Evolutionary conservation across 2,113 vertebrate species (phyloP), one percentile per base, ranked within the genome.

Genomic region (Arizona elegans): DNA sequence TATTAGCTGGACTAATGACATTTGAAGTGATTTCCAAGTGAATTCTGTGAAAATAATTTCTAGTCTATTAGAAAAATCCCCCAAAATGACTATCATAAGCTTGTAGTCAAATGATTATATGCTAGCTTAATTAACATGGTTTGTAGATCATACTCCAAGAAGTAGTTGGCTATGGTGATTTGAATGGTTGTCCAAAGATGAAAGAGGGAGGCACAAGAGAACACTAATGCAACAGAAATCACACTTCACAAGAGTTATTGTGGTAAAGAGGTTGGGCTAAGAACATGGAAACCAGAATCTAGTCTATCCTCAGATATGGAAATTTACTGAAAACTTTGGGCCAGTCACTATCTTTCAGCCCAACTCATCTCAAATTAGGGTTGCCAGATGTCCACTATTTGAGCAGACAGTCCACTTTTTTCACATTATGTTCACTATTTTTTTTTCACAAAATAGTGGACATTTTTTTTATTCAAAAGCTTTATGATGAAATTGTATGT

Each of bases 21-120:
- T 86, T 86, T 86, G 47, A 86, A 24, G 47, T 33, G 21, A 23
- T 24, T 86, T 43, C 33, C 19, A 70, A 70, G 29, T 70, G 65
- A 86, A 47, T 47, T 86, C 81, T 86, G 43, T 86, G 33, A 95
- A 96, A 97, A 96, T 95, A 96, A 92, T 91, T 96, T 96, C 89
- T 93, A 92, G 95, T 86, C 95, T 93, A 93, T 92, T 93, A 95
- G 86, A 90, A 70, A 90, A 75, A 81, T 55, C 0, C 8, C 24
- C 38, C 24, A 56, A 89, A 33, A n/a, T 38, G 59, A 33, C 95
- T 94, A 95, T 8, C 92, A 86, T 56, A 26, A 5, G 94, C 65
- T 87, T 91, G 90, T 85, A 85, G 65, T 70, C 29, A 70, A 70
- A 15, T 70, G 29, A n/a, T 13, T n/a, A n/a, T n/a, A n/a, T 70